Evolutionary conservation across 2,888 invertebrate species (phyloP), one percentile per base, ranked within the genome.

Genomic region (Hirtodrosophila cameraria): DNA sequence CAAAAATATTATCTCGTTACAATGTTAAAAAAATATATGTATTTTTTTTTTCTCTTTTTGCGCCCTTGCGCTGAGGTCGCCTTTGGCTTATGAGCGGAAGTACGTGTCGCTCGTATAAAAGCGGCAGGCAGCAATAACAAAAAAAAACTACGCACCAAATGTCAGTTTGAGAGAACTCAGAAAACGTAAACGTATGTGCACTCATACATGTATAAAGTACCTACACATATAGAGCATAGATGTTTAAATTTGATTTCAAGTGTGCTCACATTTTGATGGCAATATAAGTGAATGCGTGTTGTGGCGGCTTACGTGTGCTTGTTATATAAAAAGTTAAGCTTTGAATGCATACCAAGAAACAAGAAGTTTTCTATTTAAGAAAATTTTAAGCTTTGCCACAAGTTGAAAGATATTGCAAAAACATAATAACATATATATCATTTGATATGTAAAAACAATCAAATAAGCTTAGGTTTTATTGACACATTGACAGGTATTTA

Each of bases 161-260:
- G 41, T 41, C 33, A 13, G 31, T 41, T 20, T n/a, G 9, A 39
- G 7, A 28, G n/a, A 30, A 23, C 23, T 23, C 6, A 3, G n/a
- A 23, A 23, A 7, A 23, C 23, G 18, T 18, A 18, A 18, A 2
- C 18, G 18, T 18, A 18, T 18, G 16, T 23, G 18, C 42, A 30
- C 55, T 38, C 36, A 18, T 3, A 13, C 23, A 15, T n/a, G 5
- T 42, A 9, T 46, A n/a, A n/a, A n/a, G n/a, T n/a, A 39, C 30
- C 15, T 8, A 23, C 23, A 5, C 6, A 2, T 23, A 8, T 6
- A 36, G 36, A 33, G 55, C 46, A 58, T 54, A 69, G 65, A 75
- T 86, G 81, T 86, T 86, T 80, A 82, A 84, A 82, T 82, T 82
- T 82, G 85, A 82, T 82, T 82, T 86, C 67, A 75, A 82, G 84